phyloP scores from a whole-genome alignment of 1,140 invertebrate species.

The Drosophila tristis region DNA sequence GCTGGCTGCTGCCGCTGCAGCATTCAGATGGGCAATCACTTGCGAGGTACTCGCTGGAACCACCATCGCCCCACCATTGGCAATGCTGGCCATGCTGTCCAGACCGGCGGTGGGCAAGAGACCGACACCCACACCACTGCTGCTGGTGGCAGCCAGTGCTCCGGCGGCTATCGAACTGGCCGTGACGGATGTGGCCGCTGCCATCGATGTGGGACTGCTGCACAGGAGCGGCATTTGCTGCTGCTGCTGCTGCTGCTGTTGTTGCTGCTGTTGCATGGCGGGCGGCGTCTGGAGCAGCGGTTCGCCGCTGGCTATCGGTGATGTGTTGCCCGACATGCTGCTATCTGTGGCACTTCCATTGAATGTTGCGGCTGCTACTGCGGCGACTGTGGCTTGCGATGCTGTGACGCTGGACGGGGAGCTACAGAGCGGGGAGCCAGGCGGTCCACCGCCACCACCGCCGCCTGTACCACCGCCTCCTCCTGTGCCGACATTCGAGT shows the following conservation, averaged over 20 bases:
- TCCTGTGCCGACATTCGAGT: conserved; percentile 36
- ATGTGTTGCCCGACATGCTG: conserved; percentile 68
- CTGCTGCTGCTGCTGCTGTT: conserved; percentile 37
- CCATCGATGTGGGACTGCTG: conserved; percentile 56
- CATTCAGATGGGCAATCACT: conserved; percentile 81
- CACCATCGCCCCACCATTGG: conserved; percentile 45
- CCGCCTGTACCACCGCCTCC: conserved; percentile 45
- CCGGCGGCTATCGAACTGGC: conserved; percentile 74
- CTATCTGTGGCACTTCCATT: conserved; percentile 77
- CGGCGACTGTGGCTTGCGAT: conserved; percentile 47
- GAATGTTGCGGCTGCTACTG: conserved; percentile 69
- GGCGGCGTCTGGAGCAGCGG: conserved; percentile 70
- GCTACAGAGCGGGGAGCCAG: conserved; percentile 64
- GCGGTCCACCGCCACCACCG: conserved; percentile 48
- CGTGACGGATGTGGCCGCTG: conserved; percentile 71
- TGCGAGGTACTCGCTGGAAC: conserved; percentile 73
- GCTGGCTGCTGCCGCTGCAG: conserved; percentile 60
- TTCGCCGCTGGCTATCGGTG: conserved; percentile 69
- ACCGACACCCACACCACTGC: conserved; percentile 60
- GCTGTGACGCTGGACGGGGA: conserved; percentile 79
- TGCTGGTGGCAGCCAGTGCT: conserved; percentile 67
- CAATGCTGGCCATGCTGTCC: conserved; percentile 58
- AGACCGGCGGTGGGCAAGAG: conserved; percentile 59
- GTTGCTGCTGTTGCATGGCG: conserved; percentile 51
- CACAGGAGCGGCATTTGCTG: conserved; percentile 40